Conservation (phyloP, 2,888 invertebrate genomes). For the Drosophila silvestris region DNA sequence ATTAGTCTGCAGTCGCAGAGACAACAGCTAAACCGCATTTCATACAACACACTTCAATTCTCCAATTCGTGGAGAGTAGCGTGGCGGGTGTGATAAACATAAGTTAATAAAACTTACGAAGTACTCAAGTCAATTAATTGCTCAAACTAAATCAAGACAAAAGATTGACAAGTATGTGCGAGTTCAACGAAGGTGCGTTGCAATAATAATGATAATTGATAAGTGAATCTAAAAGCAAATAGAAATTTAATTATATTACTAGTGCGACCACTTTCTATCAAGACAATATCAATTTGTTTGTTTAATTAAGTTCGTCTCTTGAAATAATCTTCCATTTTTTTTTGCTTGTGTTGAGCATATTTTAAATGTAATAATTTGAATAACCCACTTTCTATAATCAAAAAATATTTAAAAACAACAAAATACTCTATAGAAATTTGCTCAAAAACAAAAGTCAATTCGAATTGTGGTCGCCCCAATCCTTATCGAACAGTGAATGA, state of each 20-base stretch:
- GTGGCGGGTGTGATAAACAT: conserved; percentile 33
- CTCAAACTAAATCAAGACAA: conserved; percentile 25
- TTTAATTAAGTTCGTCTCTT: background rate
- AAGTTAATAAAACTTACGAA: conserved; percentile 25
- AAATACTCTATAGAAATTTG: background rate
- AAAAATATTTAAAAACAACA: background rate
- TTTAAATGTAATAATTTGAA: background rate
- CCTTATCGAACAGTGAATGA: background rate
- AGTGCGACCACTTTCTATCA: conserved; percentile 10
- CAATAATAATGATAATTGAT: conserved; percentile 7
- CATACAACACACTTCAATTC: conserved; percentile 5
- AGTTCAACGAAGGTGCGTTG: conserved; percentile 50
- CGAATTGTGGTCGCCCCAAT: background rate
- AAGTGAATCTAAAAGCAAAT: conserved; percentile 28
- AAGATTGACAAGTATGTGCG: conserved; percentile 39
- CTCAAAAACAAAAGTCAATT: background rate
- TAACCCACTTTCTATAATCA: background rate
- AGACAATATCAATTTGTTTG: background rate
- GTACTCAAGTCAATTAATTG: conserved; percentile 20
- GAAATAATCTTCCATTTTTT: background rate
- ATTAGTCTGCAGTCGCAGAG: conserved; percentile 27
- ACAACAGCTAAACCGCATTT: conserved; percentile 27
- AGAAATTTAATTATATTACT: conserved; percentile 3
- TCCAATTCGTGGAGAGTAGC: conserved; percentile 18
- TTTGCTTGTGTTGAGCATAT: background rate